Evolutionary conservation across 2,888 invertebrate genomes (phyloP).

Genomic region (Argyresthia goedartella): DNA sequence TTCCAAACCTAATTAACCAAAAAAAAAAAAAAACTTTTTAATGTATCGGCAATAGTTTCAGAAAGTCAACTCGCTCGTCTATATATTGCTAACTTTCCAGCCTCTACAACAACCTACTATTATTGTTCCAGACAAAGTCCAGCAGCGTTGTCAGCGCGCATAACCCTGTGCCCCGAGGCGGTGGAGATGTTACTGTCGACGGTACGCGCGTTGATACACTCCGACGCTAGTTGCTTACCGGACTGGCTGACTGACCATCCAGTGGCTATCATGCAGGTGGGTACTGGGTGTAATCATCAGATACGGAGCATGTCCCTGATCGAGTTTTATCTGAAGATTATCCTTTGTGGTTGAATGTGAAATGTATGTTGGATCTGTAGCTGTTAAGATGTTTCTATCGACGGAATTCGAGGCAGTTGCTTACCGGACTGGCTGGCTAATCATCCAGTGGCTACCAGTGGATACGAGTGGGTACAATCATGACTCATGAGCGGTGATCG

Average conservation of each 20-base stretch:
- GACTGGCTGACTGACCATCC: slow-evolving; percentile 85
- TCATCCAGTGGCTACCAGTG: slow-evolving; percentile 83
- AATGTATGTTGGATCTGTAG: no score
- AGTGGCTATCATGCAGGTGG: slow-evolving; percentile 81
- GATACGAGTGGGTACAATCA: neutral
- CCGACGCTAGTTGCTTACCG: slow-evolving; percentile 70
- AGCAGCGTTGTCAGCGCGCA: slow-evolving; percentile 76
- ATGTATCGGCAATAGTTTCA: no score
- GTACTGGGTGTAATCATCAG: neutral
- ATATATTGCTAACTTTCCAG: no score
- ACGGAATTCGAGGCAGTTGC: slow-evolving; percentile 76
- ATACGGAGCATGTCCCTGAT: no score
- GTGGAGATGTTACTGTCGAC: slow-evolving; percentile 89
- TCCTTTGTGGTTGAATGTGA: no score
- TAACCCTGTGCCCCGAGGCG: slow-evolving; percentile 91
- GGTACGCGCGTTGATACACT: slow-evolving; percentile 82
- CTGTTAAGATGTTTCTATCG: slow-evolving; percentile 87
- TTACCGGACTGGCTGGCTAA: slow-evolving; percentile 81
- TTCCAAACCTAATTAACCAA: no score
- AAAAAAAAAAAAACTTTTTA: no score
- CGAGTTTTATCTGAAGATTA: no score
- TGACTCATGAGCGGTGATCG: no score
- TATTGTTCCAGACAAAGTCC: slow-evolving; percentile 32
- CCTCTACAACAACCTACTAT: no score
- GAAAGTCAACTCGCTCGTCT: no score